Conservation (phyloP, 1,140 invertebrate species). For the Drosophila sturtevanti region DNA sequence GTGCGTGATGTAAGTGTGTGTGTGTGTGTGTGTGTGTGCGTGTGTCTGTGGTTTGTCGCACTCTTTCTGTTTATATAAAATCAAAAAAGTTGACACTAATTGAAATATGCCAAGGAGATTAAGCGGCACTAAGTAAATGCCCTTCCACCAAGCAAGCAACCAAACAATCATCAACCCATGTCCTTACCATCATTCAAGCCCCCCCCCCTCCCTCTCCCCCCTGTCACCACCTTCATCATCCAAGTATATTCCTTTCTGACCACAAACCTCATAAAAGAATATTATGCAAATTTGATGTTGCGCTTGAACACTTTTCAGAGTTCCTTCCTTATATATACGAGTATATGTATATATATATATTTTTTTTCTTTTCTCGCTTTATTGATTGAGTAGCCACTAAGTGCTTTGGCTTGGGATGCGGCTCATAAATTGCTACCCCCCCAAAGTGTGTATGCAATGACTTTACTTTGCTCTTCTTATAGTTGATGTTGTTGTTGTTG, state of each 20-base stretch:
- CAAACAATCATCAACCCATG: no score
- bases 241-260: conserved; percentile 12
- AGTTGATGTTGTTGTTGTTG: neutral
- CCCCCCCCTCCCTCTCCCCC: neutral
- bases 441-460: conserved; percentile 29
- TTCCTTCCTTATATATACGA: neutral
- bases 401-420: conserved; percentile 53
- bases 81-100: conserved; percentile 76
- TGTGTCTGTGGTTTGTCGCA: conserved; percentile 15
- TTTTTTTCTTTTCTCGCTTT: conserved; percentile 8
- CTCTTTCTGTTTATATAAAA: conserved; percentile 52
- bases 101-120: conserved; percentile 71
- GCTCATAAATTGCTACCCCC: conserved; percentile 25
- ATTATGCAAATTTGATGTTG: conserved; percentile 73
- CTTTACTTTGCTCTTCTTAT: conserved; percentile 6
- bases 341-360: no score
- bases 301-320: conserved; percentile 69
- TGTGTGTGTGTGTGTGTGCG: conserved; percentile 20
- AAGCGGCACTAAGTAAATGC: conserved; percentile 58
- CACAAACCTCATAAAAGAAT: conserved; percentile 54
- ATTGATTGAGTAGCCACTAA: conserved; percentile 71
- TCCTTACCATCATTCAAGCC: neutral
- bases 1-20: conserved; percentile 22
- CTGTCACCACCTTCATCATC: no score
- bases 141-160: neutral